Conservation (phyloP, 2,888 invertebrate species). For the Ochropleura plecta region DNA sequence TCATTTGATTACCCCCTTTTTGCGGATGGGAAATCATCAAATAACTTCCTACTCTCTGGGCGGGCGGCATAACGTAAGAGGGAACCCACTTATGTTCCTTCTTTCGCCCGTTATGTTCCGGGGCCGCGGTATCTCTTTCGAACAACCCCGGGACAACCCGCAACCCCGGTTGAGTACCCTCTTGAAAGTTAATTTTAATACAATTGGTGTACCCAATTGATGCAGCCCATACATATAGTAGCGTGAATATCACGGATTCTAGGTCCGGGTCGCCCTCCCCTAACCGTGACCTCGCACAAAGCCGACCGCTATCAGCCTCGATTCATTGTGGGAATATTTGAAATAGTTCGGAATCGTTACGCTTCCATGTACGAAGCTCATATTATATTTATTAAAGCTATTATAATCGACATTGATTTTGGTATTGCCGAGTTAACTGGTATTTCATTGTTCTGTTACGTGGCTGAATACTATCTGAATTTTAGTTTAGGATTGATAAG, state of each 20-base stretch:
- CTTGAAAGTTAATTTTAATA: too few relatives aligned
- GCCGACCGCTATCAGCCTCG: background rate
- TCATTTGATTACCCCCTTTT: too few relatives aligned
- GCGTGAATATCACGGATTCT: background rate
- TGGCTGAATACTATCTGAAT: background rate
- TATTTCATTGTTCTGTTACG: background rate
- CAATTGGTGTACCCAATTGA: too few relatives aligned
- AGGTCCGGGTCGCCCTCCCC: background rate
- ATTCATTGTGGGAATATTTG: constrained; percentile 20
- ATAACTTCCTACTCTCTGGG: too few relatives aligned
- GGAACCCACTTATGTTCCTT: too few relatives aligned
- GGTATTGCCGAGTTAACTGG: background rate
- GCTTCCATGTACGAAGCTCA: background rate
- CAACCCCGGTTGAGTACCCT: too few relatives aligned
- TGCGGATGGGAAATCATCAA: too few relatives aligned
- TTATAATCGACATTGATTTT: background rate
- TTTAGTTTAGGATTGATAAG: background rate
- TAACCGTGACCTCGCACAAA: constrained; percentile 11
- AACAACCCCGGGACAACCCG: too few relatives aligned
- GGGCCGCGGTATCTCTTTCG: too few relatives aligned
- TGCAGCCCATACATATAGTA: background rate
- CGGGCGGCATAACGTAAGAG: too few relatives aligned
- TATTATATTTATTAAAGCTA: background rate
- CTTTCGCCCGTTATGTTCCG: too few relatives aligned
- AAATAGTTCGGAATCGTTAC: constrained; percentile 1